phyloP scores from a whole-genome alignment of 2,888 invertebrate species.

The Caenorhabditis sp. region DNA sequence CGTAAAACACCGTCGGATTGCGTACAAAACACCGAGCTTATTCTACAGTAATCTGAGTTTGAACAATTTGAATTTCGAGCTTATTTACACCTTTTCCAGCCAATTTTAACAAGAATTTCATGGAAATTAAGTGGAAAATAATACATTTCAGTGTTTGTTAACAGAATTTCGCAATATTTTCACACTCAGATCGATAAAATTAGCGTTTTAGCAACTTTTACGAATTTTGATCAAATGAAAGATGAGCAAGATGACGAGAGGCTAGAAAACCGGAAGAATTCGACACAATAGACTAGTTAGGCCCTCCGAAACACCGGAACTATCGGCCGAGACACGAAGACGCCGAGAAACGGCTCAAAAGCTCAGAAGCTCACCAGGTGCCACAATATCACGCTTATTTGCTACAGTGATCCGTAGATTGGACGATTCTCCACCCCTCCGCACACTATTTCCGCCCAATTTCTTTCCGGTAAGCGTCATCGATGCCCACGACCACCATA shows the following conservation, averaged over 20 bases:
- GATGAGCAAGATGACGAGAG: background rate
- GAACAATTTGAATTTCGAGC: no score
- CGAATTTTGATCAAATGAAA: background rate
- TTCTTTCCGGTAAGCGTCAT: no score
- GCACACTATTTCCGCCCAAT: background rate
- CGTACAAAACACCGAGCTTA: no score
- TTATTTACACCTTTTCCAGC: no score
- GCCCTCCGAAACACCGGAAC: conserved; percentile 2
- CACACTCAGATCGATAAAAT: no score
- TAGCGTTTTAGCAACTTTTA: no score
- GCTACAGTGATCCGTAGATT: conserved; percentile 28
- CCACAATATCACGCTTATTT: background rate
- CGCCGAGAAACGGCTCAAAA: background rate
- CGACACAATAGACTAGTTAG: conserved; percentile 43
- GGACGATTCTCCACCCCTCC: conserved; percentile 1
- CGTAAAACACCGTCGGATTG: no score
- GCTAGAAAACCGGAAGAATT: background rate
- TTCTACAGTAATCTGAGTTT: no score
- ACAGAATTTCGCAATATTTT: no score
- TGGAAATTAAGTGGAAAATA: no score
- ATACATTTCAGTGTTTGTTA: no score
- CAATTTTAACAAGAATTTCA: no score
- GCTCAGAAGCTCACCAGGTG: background rate
- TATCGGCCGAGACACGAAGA: conserved; percentile 17
- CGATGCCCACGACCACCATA: conserved; percentile 16